phyloP scores from a whole-genome alignment of 2,888 invertebrate species.

The Marronus borbonicus region DNA sequence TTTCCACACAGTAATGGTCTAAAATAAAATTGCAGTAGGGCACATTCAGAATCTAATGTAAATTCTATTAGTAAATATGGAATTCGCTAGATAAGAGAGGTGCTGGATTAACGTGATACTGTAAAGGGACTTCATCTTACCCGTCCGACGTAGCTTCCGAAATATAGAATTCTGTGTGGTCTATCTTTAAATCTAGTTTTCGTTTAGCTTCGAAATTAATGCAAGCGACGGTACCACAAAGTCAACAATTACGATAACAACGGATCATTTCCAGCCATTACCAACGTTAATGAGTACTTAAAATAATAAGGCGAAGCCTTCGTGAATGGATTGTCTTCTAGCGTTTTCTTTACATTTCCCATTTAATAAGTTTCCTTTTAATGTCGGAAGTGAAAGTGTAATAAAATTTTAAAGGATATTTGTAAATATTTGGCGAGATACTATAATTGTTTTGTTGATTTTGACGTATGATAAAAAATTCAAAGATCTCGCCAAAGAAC shows the following conservation, averaged over 20 bases:
- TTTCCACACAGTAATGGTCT: neutral
- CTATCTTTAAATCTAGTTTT: conserved; percentile 66
- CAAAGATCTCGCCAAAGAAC: no score
- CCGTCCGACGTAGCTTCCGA: conserved; percentile 44
- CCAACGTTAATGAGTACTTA: conserved; percentile 9
- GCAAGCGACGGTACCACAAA: conserved; percentile 62
- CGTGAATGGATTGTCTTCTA: neutral
- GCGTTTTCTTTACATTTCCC: neutral
- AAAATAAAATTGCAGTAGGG: conserved; percentile 9
- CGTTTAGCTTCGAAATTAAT: conserved; percentile 65
- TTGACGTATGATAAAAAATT: no score
- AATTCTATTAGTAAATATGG: conserved; percentile 49
- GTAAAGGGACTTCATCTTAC: conserved; percentile 50
- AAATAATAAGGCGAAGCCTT: neutral
- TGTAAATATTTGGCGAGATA: no score
- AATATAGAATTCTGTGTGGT: conserved; percentile 62
- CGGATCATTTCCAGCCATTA: conserved; percentile 47
- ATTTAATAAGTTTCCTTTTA: no score
- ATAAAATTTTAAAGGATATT: no score
- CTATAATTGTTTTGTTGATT: no score
- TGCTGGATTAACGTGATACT: conserved; percentile 32
- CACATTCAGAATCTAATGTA: conserved; percentile 25
- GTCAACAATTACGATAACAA: conserved; percentile 61
- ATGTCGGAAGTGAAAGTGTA: no score
- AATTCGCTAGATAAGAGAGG: conserved; percentile 38